Conservation (phyloP, 2,888 invertebrate species). For the Chouioia cunea region DNA sequence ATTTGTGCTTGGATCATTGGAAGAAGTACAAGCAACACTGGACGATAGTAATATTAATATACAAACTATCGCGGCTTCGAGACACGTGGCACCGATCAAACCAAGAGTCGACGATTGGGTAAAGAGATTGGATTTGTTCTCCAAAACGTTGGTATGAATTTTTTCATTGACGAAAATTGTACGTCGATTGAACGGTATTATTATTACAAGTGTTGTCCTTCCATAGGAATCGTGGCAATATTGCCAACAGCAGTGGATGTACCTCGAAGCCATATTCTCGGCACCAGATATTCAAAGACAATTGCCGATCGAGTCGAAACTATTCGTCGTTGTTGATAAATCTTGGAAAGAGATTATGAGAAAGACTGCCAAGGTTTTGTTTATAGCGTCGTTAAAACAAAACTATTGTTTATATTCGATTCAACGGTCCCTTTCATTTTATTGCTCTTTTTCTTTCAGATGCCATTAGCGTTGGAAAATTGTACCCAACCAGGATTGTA, state of each 20-base stretch:
- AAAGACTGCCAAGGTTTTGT: slow-evolving; percentile 80
- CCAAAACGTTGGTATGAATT: slow-evolving; percentile 79
- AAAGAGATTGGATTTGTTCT: slow-evolving; percentile 81
- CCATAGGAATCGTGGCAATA: slow-evolving; percentile 87
- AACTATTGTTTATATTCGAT: neutral
- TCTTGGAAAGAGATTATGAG: slow-evolving; percentile 92
- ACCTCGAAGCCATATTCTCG: slow-evolving; percentile 93
- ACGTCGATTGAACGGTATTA: slow-evolving; percentile 2
- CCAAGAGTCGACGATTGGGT: slow-evolving; percentile 87
- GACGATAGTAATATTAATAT: slow-evolving; percentile 91
- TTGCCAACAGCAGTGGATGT: slow-evolving; percentile 94
- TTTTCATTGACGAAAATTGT: no score
- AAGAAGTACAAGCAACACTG: slow-evolving; percentile 84
- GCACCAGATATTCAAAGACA: slow-evolving; percentile 95
- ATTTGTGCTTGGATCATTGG: slow-evolving; percentile 85
- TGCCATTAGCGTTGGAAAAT: slow-evolving; percentile 84
- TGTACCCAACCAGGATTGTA: slow-evolving; percentile 80
- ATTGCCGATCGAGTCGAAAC: slow-evolving; percentile 88
- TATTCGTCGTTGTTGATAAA: slow-evolving; percentile 89
- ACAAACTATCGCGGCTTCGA: slow-evolving; percentile 87
- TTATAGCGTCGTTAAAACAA: neutral
- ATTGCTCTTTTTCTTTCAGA: slow-evolving; percentile 65
- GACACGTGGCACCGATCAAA: slow-evolving; percentile 88
- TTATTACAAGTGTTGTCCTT: slow-evolving; percentile 29
- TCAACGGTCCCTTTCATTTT: no score